Evolutionary conservation across 1,140 invertebrate species (phyloP).

Genomic region (Drosophila quadrilineata): DNA sequence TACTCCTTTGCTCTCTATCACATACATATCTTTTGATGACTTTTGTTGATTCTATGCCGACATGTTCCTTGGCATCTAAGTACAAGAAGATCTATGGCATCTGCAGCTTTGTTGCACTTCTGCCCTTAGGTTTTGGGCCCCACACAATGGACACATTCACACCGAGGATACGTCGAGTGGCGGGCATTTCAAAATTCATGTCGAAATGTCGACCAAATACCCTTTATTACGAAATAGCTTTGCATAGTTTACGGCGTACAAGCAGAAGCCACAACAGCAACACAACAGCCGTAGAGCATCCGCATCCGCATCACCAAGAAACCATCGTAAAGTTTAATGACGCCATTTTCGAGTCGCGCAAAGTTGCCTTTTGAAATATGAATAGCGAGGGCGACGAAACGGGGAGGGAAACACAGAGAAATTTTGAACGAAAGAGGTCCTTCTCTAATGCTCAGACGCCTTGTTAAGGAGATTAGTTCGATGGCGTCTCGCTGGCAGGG

Average conservation of each 20-base stretch:
- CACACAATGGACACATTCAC: constrained; percentile 55
- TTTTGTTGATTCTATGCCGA: constrained; percentile 75
- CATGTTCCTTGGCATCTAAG: constrained; percentile 26
- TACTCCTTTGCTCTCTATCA: too few relatives aligned
- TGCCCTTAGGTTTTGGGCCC: background rate
- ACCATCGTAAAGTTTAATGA: constrained; percentile 78
- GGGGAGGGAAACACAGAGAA: background rate
- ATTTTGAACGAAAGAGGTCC: constrained; percentile 4
- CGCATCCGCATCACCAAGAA: too few relatives aligned
- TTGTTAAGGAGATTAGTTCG: constrained; percentile 76
- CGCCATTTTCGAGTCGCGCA: constrained; percentile 67
- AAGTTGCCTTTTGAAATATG: constrained; percentile 76
- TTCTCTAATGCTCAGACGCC: constrained; percentile 58
- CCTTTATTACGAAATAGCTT: constrained; percentile 74
- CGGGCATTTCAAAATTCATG: constrained; percentile 47
- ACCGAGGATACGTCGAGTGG: constrained; percentile 35
- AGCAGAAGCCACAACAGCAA: constrained; percentile 40
- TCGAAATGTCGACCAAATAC: constrained; percentile 61
- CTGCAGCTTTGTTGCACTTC: constrained; percentile 45
- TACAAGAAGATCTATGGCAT: constrained; percentile 41
- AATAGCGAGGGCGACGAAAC: constrained; percentile 44
- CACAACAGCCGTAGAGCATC: too few relatives aligned
- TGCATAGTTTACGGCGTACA: constrained; percentile 67
- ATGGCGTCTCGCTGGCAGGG: constrained; percentile 33
- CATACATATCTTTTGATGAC: constrained; percentile 78